Conservation (phyloP, 92 coral and sea anemone genomes). For the Isaurus tuberculatus region DNA sequence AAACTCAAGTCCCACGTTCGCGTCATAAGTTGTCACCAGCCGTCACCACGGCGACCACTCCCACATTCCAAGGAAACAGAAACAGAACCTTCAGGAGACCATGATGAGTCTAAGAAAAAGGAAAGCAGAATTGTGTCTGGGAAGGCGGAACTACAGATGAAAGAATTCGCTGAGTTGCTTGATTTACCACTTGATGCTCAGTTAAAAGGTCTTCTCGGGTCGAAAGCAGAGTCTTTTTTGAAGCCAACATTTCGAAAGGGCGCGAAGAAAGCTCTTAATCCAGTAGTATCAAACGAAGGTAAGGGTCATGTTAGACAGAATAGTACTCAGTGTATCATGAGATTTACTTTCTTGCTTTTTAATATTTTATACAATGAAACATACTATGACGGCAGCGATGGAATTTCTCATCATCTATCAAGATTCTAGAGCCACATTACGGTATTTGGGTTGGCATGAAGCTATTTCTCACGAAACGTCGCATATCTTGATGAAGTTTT, state of each 20-base stretch:
- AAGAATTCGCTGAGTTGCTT: conserved; percentile 79
- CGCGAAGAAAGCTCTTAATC: conserved; percentile 90
- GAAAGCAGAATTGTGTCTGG: conserved; percentile 32
- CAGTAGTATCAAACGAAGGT: conserved; percentile 57
- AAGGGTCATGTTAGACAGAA: background rate
- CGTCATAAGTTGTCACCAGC: conserved; percentile 82
- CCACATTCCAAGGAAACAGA: conserved; percentile 8
- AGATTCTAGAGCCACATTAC: too few relatives aligned
- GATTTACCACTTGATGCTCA: conserved; percentile 85
- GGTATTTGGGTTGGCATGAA: too few relatives aligned
- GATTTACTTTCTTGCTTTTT: too few relatives aligned
- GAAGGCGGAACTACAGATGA: conserved; percentile 65
- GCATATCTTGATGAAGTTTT: too few relatives aligned
- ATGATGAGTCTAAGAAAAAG: conserved; percentile 13
- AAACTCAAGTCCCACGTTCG: conserved; percentile 71
- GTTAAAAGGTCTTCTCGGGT: conserved; percentile 69
- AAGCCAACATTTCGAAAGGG: conserved; percentile 92
- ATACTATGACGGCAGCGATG: too few relatives aligned
- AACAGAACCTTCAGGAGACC: background rate
- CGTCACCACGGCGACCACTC: conserved; percentile 37
- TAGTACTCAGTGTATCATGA: background rate
- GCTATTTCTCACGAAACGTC: too few relatives aligned
- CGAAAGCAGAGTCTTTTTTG: conserved; percentile 80
- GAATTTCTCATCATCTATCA: too few relatives aligned
- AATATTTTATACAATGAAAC: too few relatives aligned